Evolutionary conservation across 2,888 invertebrate species (phyloP), one percentile per base, ranked within the genome.

Genomic region (Schizotus pectinicornis): DNA sequence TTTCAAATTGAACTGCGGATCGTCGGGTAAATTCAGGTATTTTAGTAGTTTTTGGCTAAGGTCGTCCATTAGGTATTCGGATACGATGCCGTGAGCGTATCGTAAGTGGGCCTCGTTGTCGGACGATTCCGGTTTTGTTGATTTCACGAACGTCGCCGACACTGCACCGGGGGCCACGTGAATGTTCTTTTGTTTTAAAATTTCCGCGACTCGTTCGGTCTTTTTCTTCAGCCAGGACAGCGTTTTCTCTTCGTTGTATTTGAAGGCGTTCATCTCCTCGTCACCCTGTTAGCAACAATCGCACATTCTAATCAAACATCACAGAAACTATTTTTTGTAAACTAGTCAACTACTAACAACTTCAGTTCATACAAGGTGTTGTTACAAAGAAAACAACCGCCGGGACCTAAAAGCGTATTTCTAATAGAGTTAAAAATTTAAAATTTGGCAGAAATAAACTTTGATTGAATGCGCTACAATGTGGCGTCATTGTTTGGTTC

Each of bases 231-330:
- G 80, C 93, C 93, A 94, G 22, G 80, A 78, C 46, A 93, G 73
- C 0, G 91, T 84, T 72, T 90, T 91, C 12, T 87, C 88, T 77
- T 91, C 89, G 78, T 91, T 92, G 74, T 89, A 94, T 79, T 89
- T 90, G 73, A 88, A 94, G n/a, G 91, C 92, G 73, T 84, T 88
- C 61, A 90, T 79, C 56, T 89, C 88, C 61, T 85, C 85, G 60
- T 87, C 84, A 5, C 88, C 90, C 85, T 85, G 67, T 57, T 76
- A 70, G 43, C 31, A 45, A 65, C 53, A 50, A 54, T 36, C 48
- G 12, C 6, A 46, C 9, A 35, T 38, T 7, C 37, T 33, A 42
- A 42, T 33, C 7, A 22, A 22, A n/a, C n/a, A n/a, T n/a, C n/a
- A n/a, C n/a, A n/a, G n/a, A n/a, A n/a, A n/a, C n/a, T n/a, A n/a